Conservation (phyloP, 2,797 vertebrate genomes). For the Propithecus perrieri region DNA sequence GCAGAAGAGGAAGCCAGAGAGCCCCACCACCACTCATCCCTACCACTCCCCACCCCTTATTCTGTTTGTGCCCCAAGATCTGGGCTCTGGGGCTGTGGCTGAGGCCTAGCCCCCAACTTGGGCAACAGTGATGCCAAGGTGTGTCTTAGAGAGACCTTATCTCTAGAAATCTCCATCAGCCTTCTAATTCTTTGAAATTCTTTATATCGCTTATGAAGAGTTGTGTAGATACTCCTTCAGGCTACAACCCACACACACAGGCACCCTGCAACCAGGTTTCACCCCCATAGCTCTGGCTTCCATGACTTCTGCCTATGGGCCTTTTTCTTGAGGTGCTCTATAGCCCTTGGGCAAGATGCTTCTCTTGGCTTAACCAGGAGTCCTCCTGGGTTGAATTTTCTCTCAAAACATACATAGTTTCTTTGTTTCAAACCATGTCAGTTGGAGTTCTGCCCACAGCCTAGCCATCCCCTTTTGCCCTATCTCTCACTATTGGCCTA, state of each 20-base stretch:
- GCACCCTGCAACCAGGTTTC: not conserved
- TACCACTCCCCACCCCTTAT: not conserved
- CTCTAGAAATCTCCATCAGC: not conserved
- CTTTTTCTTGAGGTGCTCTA: not conserved
- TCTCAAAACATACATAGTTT: not conserved
- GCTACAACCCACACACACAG: not conserved
- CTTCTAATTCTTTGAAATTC: constrained; percentile 20
- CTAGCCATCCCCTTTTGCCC: not conserved
- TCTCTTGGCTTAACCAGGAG: not conserved
- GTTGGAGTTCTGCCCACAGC: not conserved
- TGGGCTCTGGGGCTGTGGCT: not conserved
- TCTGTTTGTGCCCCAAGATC: not conserved
- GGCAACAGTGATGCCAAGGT: not conserved
- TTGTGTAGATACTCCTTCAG: not conserved
- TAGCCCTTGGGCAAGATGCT: not conserved
- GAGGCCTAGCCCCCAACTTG: not conserved
- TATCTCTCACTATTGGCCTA: not conserved
- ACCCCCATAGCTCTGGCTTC: not conserved
- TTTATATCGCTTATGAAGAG: constrained; percentile 30
- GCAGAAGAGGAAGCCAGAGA: not conserved
- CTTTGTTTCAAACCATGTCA: not conserved
- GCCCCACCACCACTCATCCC: not conserved
- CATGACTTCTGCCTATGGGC: not conserved
- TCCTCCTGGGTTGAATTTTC: not conserved
- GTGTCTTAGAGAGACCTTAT: not conserved